A percentile compares a stretch with the other conserved stretches of the same genome.
Evolutionary conservation across 2,797 vertebrate genomes (phyloP).

Genomic region (Pelodytes ibericus): DNA sequence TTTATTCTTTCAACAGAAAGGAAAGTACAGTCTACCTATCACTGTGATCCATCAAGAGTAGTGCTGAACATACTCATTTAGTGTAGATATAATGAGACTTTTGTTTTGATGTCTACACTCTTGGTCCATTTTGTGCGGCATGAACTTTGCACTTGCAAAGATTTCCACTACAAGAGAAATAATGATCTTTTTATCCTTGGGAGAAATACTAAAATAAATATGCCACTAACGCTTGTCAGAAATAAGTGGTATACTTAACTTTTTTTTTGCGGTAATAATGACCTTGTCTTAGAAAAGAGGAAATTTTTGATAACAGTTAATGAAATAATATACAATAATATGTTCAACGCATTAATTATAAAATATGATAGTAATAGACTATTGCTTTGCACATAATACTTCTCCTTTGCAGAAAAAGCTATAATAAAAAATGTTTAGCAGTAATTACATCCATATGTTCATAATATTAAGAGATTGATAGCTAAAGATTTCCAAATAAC

Average conservation of each 20-base stretch:
- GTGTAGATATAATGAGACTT: constrained; percentile 8
- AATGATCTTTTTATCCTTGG: constrained; percentile 29
- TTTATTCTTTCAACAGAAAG: constrained; percentile 8
- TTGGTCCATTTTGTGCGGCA: constrained; percentile 16
- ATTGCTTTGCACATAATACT: constrained; percentile 18
- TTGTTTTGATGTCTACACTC: constrained; percentile 6
- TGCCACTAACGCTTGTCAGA: constrained; percentile 27
- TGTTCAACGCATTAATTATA: constrained; percentile 24
- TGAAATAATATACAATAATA: constrained; percentile 13
- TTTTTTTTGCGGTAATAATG: neutral
- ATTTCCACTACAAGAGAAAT: constrained; percentile 52
- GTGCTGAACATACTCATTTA: constrained; percentile 25
- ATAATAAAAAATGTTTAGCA: constrained; percentile 18
- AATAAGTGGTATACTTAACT: constrained; percentile 24
- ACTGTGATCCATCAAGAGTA: constrained; percentile 23
- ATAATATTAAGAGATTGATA: constrained; percentile 25
- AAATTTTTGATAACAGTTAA: constrained; percentile 29
- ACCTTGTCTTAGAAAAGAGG: neutral
- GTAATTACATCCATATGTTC: constrained; percentile 28
- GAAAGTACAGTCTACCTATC: neutral
- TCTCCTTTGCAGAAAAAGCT: constrained; percentile 1
- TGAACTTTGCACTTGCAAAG: constrained; percentile 52
- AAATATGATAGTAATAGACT: constrained; percentile 1
- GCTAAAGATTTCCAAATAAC: too few species aligned
- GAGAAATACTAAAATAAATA: constrained; percentile 34